A percentile compares a stretch with the other conserved stretches of the same genome.
These are phyloP conservation scores for Urosaurus nigricauda DNA, from an alignment of 2,797 vertebrate species.

Conservation along the genomic window DNA sequence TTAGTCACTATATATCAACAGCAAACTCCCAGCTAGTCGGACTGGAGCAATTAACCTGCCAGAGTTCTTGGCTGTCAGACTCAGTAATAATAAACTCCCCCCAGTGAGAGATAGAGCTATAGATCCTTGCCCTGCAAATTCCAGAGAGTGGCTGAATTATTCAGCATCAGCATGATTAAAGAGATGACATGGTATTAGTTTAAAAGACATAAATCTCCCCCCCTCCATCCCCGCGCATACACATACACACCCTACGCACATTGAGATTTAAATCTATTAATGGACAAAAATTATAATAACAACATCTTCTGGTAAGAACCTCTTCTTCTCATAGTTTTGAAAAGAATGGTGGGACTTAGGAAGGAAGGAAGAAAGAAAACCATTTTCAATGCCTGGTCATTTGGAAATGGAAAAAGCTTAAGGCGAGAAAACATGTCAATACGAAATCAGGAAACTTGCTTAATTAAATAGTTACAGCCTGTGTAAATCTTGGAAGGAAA, in stretches of 20 bases:
- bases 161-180: conserved; percentile 83
- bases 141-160: conserved; percentile 81
- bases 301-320: conserved; percentile 34
- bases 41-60: conserved; percentile 85
- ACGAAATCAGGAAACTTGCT: conserved; percentile 36
- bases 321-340: conserved; percentile 49
- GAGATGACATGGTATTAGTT: conserved; percentile 81
- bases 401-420: conserved; percentile 65
- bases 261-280: conserved; percentile 78
- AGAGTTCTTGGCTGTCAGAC: conserved; percentile 79
- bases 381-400: conserved; percentile 68
- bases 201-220: conserved; percentile 70
- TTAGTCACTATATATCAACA: conserved; percentile 82
- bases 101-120: conserved; percentile 76
- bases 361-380: conserved; percentile 48
- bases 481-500: conserved; percentile 55
- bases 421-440: conserved; percentile 47
- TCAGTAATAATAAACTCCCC: conserved; percentile 80
- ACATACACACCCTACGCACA: neutral
- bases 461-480: conserved; percentile 60
- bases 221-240: conserved; percentile 25
- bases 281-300: conserved; percentile 58
- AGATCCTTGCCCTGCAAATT: conserved; percentile 77
- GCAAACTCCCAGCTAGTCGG: conserved; percentile 80
- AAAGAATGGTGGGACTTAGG: conserved; percentile 33